Evolutionary conservation across 1,140 invertebrate species (phyloP), one percentile per base, ranked within the genome.

Genomic region (Goniozus legneri): DNA sequence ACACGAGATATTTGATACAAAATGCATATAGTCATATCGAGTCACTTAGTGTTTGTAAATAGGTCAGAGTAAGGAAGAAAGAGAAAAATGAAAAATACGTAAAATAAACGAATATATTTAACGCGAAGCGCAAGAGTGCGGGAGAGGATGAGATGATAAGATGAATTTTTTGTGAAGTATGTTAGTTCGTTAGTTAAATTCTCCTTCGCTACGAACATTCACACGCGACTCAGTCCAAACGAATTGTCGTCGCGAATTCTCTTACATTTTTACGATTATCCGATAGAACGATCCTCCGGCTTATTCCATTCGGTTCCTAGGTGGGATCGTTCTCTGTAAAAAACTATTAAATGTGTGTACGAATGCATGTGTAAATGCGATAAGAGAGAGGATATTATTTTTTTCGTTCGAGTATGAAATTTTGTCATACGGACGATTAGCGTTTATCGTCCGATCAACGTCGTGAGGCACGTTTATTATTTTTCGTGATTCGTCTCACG

Each of bases 21-120:
- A 67, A 64, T 66, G 51, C 51, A 66, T 62, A 65, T 75, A 75
- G 72, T 73, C 70, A 75, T 62, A 69, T 69, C 69, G 62, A 76
- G 73, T 76, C 73, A 76, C 65, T 64, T 68, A 69, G 44, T 59
- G 52, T 65, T 55, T 75, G 68, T 76, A 73, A 34, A 73, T 71
- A 60, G 37, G 35, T 55, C 47, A 54, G 58, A 42, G 39, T 52
- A 57, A 31, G 41, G 34, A 47, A 34, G n/a, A 52, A 37, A 41
- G 18, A 53, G 30, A 36, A 33, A 58, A 30, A 47, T 50, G 32
- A 33, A 38, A 44, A 67, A 45, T 56, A 37, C 32, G 43, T 12
- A 16, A 43, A 32, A 47, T 53, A 50, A 35, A 40, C 47, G 33
- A 55, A 51, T 50, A 50, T 24, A 36, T 37, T 42, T 37, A 4